Percentiles rank a stretch among this genome's conserved stretches.
Conservation (phyloP, 2,888 invertebrate genomes). For the Scaptomyza reducta region DNA sequence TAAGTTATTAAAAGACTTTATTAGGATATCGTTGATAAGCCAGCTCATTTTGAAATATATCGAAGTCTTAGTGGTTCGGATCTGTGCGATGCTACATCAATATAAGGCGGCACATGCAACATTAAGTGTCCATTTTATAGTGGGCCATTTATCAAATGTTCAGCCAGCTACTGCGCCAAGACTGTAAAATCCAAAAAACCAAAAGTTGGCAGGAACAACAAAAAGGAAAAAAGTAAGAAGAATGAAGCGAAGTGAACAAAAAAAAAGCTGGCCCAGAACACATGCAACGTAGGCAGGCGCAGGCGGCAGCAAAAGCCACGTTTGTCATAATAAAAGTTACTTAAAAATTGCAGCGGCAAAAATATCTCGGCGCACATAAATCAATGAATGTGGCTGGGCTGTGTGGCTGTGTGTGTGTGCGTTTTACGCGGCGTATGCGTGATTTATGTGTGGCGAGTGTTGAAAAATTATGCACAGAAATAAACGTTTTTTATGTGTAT, state of each 20-base stretch:
- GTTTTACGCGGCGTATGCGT: conserved; percentile 45
- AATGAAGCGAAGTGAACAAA: not conserved
- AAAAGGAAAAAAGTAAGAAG: not conserved
- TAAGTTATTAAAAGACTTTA: not conserved
- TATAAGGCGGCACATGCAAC: conserved; percentile 39
- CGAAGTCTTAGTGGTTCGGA: not conserved
- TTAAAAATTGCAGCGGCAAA: conserved; percentile 61
- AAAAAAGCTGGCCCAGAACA: conserved; percentile 10
- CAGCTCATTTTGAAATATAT: not conserved
- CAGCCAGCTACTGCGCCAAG: conserved; percentile 16
- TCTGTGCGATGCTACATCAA: not conserved
- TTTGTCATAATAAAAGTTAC: conserved; percentile 77
- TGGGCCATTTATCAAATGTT: conserved; percentile 55
- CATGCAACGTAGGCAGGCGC: conserved; percentile 46
- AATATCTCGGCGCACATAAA: conserved; percentile 66
- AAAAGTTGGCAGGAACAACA: conserved; percentile 11
- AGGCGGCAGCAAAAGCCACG: conserved; percentile 43
- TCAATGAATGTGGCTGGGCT: conserved; percentile 51
- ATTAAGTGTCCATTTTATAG: conserved; percentile 63
- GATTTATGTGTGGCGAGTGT: conserved; percentile 38
- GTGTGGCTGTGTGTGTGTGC: too few relatives aligned
- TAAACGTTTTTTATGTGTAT: not conserved
- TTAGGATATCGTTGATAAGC: not conserved
- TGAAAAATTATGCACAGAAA: conserved; percentile 32
- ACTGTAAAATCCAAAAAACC: not conserved